Evolutionary conservation across 2,113 vertebrate species (phyloP), one percentile per base, ranked within the genome.

Genomic region (Galbula dea): DNA sequence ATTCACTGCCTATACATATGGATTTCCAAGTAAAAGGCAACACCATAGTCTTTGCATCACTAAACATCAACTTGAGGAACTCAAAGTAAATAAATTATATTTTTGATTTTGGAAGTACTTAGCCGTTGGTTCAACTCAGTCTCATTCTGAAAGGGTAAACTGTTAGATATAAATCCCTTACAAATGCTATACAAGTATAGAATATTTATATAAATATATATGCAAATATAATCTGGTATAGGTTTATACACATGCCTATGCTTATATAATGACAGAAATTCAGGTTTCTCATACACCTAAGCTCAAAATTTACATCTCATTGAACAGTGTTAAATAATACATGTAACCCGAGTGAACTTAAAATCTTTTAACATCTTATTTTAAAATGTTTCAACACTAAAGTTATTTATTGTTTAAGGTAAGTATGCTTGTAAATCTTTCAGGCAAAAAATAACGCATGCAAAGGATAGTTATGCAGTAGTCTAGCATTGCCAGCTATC

Each of bases 131-230:
- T 83, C 34, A 59, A 59, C 39, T 83, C 73, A 69, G n/a, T 27
- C 45, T 48, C 26, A 80, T 29, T 80, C 34, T 27, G 49, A 79
- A 74, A 79, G 20, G 22, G 34, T 61, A 82, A 89, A 26, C 24
- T 51, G 49, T 54, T 88, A 75, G 34, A 87, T 49, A 58, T 27
- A 80, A 80, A 83, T 4, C 23, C 46, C 32, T 36, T 76, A 76
- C 43, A 80, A 81, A 55, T 18, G 6, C 34, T 39, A 48, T 49
- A 68, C 51, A 84, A 88, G 63, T 61, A 71, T 36, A 66, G 74
- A 58, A 72, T 80, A 81, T 76, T 94, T 91, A 77, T 72, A 91
- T 84, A 83, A 88, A 91, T 71, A 81, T 81, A 81, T 88, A 85
- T 88, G 69, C 63, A 85, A 67, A 69, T 79, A 87, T 73, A 48